These are phyloP conservation scores for Phymastichus coffea DNA, from an alignment of 1,140 invertebrate species.

Conservation along the genomic window DNA sequence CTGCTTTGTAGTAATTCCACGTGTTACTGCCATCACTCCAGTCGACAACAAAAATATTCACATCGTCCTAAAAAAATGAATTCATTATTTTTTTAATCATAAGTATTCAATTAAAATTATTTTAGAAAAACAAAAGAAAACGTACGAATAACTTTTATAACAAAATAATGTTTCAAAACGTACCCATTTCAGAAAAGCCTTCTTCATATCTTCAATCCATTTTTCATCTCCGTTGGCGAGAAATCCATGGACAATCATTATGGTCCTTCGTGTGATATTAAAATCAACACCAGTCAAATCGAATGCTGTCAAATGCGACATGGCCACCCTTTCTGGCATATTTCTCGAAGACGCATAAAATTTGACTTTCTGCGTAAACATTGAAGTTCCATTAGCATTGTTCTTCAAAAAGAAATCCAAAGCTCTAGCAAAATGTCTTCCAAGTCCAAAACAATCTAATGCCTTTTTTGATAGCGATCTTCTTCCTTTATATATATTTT, in stretches of 20 bases:
- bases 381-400: constrained; percentile 19
- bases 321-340: constrained; percentile 34
- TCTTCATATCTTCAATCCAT: constrained; percentile 59
- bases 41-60: constrained; percentile 61
- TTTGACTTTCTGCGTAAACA: constrained; percentile 40
- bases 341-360: constrained; percentile 44
- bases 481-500: background rate
- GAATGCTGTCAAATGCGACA: constrained; percentile 56
- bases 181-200: constrained; percentile 57
- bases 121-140: background rate
- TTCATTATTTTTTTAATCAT: background rate
- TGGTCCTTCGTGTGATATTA: constrained; percentile 51
- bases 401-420: background rate
- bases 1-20: constrained; percentile 63
- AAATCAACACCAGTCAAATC: constrained; percentile 59
- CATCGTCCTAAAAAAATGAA: constrained; percentile 49
- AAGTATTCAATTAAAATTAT: background rate
- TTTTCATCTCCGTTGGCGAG: constrained; percentile 57
- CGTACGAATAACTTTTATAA: background rate
- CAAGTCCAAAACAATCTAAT: background rate
- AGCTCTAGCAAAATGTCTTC: background rate
- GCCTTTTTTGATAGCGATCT: background rate
- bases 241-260: constrained; percentile 62
- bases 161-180: constrained; percentile 10
- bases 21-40: constrained; percentile 62